phyloP scores from a whole-genome alignment of 2,113 vertebrate genomes.

The Sardina pilchardus region DNA sequence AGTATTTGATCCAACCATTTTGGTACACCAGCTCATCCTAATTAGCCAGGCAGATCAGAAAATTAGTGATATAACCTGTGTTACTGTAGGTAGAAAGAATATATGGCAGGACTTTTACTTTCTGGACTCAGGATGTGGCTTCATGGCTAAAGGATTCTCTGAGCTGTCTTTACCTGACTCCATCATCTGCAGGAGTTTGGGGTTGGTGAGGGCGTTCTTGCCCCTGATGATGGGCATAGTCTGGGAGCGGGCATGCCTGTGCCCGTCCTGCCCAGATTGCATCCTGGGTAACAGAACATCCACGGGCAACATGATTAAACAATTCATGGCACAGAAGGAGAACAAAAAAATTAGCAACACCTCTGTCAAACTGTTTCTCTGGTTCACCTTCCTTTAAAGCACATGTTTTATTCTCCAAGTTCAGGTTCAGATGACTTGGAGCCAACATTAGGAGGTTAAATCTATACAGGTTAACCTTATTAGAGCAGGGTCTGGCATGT shows the following conservation, averaged over 20 bases:
- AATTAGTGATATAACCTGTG: no score
- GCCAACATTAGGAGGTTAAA: not conserved
- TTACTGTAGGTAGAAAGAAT: no score
- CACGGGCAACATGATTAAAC: not conserved
- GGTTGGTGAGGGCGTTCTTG: constrained; percentile 94
- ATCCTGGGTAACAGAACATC: constrained; percentile 74
- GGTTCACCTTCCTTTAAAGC: not conserved
- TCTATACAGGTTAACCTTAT: not conserved
- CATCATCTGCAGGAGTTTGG: constrained; percentile 94
- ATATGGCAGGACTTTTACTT: no score
- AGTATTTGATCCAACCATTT: no score
- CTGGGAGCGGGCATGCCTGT: constrained; percentile 91
- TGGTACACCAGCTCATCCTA: no score
- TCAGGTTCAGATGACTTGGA: no score
- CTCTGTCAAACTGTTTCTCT: not conserved
- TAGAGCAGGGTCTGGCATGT: constrained; percentile 13
- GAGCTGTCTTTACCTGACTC: constrained; percentile 73
- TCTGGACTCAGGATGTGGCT: no score
- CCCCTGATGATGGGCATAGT: constrained; percentile 94
- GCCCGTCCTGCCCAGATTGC: constrained; percentile 84
- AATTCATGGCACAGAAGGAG: not conserved
- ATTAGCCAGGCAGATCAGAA: no score
- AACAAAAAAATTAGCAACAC: not conserved
- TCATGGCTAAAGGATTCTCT: not conserved
- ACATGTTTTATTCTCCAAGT: no score